Evolutionary conservation across 2,113 vertebrate genomes (phyloP), one percentile per base, ranked within the genome.

Genomic region (Galemys pyrenaicus): DNA sequence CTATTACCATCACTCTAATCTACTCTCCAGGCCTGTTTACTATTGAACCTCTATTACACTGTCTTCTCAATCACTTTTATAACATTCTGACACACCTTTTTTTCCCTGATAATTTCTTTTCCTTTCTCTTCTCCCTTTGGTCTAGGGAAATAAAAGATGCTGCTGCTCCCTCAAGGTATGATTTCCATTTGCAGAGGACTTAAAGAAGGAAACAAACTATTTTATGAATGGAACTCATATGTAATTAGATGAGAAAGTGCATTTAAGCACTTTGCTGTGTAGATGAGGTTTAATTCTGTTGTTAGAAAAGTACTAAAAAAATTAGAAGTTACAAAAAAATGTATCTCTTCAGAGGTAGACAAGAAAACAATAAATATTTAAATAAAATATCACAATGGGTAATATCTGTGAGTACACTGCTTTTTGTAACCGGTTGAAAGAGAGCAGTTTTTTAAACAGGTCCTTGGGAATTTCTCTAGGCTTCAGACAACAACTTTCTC

Each of bases 221-320:
- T 95, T 83, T 96, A 86, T 92, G 2, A 96, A 96, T 97, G 94
- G 86, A 97, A 96, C 93, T 94, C 65, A 86, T 19, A 15, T 71
- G 60, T 41, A 97, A 65, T 95, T 95, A 96, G 95, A 96, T 81
- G 68, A 96, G 65, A 2, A 39, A 46, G 79, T 90, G 95, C 65
- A 16, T 92, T 96, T 94, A 93, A 95, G 82, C 83, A 62, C 78
- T 93, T 96, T 93, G 94, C 77, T 95, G 56, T 62, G 39, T 65
- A 71, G 44, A 15, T 51, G 58, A 74, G 17, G 4, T 67, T 94
- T 91, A 58, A 70, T 87, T 73, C 51, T 87, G n/a, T 74, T 80
- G 44, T 85, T 84, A 44, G 30, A 79, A 32, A 87, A 74, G 73
- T 73, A 12, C 71, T 54, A 26, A 39, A 71, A 67, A 91, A 92